Percentiles rank a stretch among this genome's conserved stretches.
These are phyloP conservation scores for Ctena decussata DNA, from an alignment of 2,888 invertebrate species.

Conservation along the genomic window DNA sequence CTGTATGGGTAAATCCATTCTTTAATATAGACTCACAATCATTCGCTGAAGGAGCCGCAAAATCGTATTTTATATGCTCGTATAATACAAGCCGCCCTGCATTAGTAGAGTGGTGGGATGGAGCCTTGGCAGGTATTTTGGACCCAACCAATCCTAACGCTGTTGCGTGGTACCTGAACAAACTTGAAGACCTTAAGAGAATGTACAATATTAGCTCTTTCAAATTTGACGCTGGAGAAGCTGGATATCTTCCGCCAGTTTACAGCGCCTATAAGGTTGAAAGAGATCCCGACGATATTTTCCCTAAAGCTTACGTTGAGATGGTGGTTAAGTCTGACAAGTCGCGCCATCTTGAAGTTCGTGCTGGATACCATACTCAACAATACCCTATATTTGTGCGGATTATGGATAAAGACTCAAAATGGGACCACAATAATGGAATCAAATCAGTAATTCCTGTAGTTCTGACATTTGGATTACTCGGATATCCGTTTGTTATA, in stretches of 20 bases:
- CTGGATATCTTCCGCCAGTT: conserved; percentile 79
- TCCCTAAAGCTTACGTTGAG: conserved; percentile 76
- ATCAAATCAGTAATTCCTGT: conserved; percentile 93
- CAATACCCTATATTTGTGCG: conserved; percentile 92
- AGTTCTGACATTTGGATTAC: conserved; percentile 87
- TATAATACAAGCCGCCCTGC: conserved; percentile 71
- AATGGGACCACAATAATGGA: conserved; percentile 93
- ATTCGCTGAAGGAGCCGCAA: conserved; percentile 92
- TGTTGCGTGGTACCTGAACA: conserved; percentile 91
- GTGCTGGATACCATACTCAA: conserved; percentile 94
- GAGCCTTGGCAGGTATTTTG: conserved; percentile 91
- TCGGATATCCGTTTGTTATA: conserved; percentile 94
- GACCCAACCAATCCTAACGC: conserved; percentile 95
- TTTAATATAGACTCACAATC: conserved; percentile 92
- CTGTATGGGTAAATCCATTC: conserved; percentile 90
- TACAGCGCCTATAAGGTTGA: conserved; percentile 63
- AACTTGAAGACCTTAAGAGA: conserved; percentile 90
- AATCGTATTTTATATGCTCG: conserved; percentile 88
- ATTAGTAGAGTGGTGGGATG: conserved; percentile 93
- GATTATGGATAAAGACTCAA: conserved; percentile 95
- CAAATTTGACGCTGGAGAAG: conserved; percentile 93
- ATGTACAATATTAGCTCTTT: conserved; percentile 94
- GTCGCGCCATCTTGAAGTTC: conserved; percentile 92
- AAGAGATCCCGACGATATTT: conserved; percentile 74
- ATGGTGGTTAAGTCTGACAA: conserved; percentile 73